phyloP scores from a whole-genome alignment of 1,140 invertebrate species.

The Eubasilissa regina region DNA sequence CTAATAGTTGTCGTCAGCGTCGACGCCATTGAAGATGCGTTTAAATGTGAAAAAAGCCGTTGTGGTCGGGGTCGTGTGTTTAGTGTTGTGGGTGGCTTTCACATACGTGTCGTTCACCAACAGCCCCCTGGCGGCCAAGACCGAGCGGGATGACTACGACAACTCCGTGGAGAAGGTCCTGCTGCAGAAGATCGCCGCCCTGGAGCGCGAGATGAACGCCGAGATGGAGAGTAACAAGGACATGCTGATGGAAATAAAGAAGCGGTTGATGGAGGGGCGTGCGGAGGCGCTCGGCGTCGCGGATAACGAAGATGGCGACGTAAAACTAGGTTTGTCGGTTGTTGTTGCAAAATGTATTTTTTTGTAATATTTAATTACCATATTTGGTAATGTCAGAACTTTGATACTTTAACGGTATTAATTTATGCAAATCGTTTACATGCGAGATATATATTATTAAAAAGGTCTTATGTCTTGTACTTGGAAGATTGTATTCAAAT shows the following conservation, averaged over 20 bases:
- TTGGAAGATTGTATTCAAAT: too few relatives aligned
- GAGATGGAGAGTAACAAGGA: slow-evolving; percentile 64
- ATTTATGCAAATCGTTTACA: too few relatives aligned
- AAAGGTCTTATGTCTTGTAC: too few relatives aligned
- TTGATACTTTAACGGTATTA: too few relatives aligned
- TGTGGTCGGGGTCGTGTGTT: slow-evolving; percentile 47
- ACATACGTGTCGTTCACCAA: slow-evolving; percentile 51
- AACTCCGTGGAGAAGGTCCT: slow-evolving; percentile 54
- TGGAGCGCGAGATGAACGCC: slow-evolving; percentile 63
- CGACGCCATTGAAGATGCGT: slow-evolving; percentile 46
- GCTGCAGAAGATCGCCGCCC: slow-evolving; percentile 62
- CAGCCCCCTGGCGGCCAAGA: slow-evolving; percentile 41
- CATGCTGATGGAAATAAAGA: slow-evolving; percentile 64
- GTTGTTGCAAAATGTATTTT: too few relatives aligned
- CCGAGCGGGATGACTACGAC: slow-evolving; percentile 8
- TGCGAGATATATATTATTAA: too few relatives aligned
- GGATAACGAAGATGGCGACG: too few relatives aligned
- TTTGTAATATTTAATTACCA: too few relatives aligned
- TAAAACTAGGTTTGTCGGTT: too few relatives aligned
- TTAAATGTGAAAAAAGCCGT: slow-evolving; percentile 57
- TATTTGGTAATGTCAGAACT: too few relatives aligned
- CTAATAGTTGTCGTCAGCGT: neutral
- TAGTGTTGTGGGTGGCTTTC: slow-evolving; percentile 51
- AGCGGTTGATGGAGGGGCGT: slow-evolving; percentile 59
- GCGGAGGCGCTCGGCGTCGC: neutral